Evolutionary conservation across 2,797 vertebrate genomes (phyloP).

Genomic region (Acanthornis magna): DNA sequence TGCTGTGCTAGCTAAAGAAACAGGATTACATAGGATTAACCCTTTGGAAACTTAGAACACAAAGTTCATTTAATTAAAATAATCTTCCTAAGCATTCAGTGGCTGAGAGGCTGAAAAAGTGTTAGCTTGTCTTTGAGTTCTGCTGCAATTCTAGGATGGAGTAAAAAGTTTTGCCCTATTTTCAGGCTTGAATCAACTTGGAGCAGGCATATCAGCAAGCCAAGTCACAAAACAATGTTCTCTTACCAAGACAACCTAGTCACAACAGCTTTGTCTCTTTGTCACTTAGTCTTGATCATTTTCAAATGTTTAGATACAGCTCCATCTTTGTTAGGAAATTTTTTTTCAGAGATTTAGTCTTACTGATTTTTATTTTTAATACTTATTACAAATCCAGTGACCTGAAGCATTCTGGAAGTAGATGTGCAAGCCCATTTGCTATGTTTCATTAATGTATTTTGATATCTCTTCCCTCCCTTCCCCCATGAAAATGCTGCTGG

Average conservation of each 20-base stretch:
- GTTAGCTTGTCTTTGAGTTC: background rate
- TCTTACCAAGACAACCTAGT: background rate
- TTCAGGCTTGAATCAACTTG: background rate
- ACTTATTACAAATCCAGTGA: background rate
- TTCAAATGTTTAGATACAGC: background rate
- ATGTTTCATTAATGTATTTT: background rate
- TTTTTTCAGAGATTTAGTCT: background rate
- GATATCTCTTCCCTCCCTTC: background rate
- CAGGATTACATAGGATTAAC: background rate
- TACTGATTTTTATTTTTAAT: background rate
- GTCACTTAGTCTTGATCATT: background rate
- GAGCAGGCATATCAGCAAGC: background rate
- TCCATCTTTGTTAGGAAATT: background rate
- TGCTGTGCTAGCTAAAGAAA: conserved; percentile 5
- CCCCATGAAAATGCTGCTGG: background rate
- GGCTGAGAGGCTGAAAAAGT: background rate
- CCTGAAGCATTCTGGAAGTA: background rate
- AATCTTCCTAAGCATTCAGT: conserved; percentile 16
- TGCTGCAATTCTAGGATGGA: background rate
- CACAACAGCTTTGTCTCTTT: background rate
- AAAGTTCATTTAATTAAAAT: conserved; percentile 24
- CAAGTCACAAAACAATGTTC: background rate
- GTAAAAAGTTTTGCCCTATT: background rate
- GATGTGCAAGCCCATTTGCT: background rate
- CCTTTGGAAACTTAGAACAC: background rate